Evolutionary conservation across 2,113 vertebrate species (phyloP).

Genomic region (Neotragus moschatus): DNA sequence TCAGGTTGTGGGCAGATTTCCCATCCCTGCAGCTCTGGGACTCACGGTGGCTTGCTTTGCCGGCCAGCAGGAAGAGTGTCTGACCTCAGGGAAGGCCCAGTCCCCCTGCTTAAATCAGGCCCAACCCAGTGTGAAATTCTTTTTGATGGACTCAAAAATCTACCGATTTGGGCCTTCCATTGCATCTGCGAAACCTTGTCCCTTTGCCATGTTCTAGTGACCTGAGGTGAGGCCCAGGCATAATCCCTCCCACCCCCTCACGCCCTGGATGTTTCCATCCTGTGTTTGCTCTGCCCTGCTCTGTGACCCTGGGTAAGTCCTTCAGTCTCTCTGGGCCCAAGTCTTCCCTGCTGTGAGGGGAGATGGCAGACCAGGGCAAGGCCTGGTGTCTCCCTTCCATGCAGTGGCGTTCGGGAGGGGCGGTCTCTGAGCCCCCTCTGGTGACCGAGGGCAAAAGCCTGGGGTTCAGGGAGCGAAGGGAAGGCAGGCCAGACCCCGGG

Average conservation of each 20-base stretch:
- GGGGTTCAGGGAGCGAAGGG: neutral
- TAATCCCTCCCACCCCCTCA: too few species aligned
- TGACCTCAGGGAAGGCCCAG: neutral
- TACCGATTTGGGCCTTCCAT: too few species aligned
- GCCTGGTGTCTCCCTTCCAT: neutral
- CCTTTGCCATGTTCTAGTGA: accelerated
- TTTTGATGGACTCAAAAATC: neutral
- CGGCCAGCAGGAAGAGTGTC: neutral
- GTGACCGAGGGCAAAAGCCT: neutral
- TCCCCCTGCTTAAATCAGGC: neutral
- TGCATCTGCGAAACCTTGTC: neutral
- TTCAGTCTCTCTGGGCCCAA: neutral
- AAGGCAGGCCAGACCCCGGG: neutral
- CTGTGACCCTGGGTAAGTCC: neutral
- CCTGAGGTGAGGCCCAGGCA: neutral
- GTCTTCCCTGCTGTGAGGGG: neutral
- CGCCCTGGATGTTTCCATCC: neutral
- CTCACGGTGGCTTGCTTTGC: too few species aligned
- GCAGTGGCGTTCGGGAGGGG: accelerated
- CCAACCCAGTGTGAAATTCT: neutral
- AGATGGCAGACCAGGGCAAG: neutral
- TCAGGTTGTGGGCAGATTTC: neutral
- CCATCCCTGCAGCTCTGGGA: neutral
- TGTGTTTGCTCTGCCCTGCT: too few species aligned
- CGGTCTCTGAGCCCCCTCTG: neutral